Percentiles rank a stretch among this genome's conserved stretches.
Conservation (phyloP, 2,797 vertebrate genomes). For the Sparus aurata region DNA sequence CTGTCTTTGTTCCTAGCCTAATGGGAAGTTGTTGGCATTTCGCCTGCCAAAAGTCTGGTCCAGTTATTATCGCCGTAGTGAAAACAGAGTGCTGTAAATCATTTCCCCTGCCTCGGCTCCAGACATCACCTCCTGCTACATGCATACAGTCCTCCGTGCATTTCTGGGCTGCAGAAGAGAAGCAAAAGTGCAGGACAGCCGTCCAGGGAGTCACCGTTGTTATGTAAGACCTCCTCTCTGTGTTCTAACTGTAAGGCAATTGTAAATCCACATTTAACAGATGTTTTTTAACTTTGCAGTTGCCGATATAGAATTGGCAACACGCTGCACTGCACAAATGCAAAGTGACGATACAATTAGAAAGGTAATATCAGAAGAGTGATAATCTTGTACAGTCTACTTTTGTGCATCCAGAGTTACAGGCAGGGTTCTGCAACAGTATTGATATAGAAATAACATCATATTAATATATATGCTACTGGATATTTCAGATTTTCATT, state of each 20-base stretch:
- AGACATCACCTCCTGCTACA: slow-evolving; percentile 53
- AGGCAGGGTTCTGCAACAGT: background rate
- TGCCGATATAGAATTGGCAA: slow-evolving; percentile 44
- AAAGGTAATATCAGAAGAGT: slow-evolving; percentile 23
- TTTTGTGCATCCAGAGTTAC: slow-evolving; percentile 6
- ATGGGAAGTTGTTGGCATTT: slow-evolving; percentile 55
- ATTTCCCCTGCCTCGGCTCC: slow-evolving; percentile 47
- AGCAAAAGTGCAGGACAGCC: slow-evolving; percentile 39
- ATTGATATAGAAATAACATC: background rate
- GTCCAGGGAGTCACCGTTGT: slow-evolving; percentile 43
- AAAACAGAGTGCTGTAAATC: slow-evolving; percentile 64
- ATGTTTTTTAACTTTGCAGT: slow-evolving; percentile 41
- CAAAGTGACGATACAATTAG: slow-evolving; percentile 11
- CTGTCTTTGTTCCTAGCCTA: slow-evolving; percentile 34
- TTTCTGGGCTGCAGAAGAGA: slow-evolving; percentile 48
- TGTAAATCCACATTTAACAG: slow-evolving; percentile 48
- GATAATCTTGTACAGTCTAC: slow-evolving; percentile 24
- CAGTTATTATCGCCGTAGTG: slow-evolving; percentile 66
- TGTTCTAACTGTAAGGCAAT: slow-evolving; percentile 29
- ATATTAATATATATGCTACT: too few species aligned
- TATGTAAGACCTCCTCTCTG: slow-evolving; percentile 57
- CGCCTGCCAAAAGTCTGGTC: slow-evolving; percentile 69
- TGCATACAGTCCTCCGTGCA: slow-evolving; percentile 38
- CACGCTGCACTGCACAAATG: slow-evolving; percentile 41
- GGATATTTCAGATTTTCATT: background rate